Base-by-base conservation (phyloP, 1,140 invertebrate genomes). In the Cotesia glomerata region DNA sequence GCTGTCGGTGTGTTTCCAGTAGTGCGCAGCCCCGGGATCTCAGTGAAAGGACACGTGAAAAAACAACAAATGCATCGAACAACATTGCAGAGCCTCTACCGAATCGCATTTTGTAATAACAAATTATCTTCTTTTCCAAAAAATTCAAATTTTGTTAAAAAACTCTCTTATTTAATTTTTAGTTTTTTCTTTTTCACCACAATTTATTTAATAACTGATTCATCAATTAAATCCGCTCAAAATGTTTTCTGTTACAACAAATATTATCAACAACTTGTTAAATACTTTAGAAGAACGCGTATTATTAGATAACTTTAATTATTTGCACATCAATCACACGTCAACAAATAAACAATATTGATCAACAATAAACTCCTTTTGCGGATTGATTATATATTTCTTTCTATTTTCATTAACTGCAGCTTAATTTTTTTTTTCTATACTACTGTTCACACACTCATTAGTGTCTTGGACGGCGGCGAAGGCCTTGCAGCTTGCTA, bases 1-100 rank as follows among this genome's bases (percentile, higher is more conserved):
- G 88, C 84, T 94, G 93, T 82, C 93, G 90, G 82, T 93, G 93
- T 83, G 92, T 92, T 86, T 93, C 92, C 61, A 94, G 89, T 79
- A 93, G 89, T 82, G 91, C 90, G 80, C 86, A 87, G 71, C 86
- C 86, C 75, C 86, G 84, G 61, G 86, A 87, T 75, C 80, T 86
- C 3, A 86, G 77, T n/a, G 85, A 83, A 69, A 87, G 81, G 81
- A 84, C 87, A 83, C 86, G 86, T 56, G 85, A 81, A 79, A 87
- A 87, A 75, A 87, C 86, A 75, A 86, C 78, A 64, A 84, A 87
- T 73, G 82, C 84, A 79, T 87, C 86, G 84, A 84, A 87, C 80
- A 86, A 75, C 86, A 87, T 87, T 75, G 83, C 83, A 85, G 84
- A 76, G 36, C 78, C 81, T 79, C 80, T 82, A 74, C 80, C 81